These are phyloP conservation scores for Phrynocephalus guinanensis DNA, from an alignment of 2,797 vertebrate genomes.

Conservation along the genomic window DNA sequence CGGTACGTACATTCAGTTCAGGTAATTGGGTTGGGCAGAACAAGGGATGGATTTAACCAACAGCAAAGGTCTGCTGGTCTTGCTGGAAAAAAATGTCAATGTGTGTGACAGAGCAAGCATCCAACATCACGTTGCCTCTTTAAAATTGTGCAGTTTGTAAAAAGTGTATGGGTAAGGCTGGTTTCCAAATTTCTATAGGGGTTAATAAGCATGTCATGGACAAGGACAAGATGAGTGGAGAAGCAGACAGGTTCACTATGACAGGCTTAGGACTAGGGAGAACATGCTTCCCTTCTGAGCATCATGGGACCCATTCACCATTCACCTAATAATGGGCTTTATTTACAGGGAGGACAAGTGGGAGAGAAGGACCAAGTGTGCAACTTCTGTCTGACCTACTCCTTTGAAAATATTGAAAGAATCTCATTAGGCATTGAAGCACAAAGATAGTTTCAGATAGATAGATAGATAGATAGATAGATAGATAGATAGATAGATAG, in stretches of 20 bases:
- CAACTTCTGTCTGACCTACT: not conserved
- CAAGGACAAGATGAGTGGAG: not conserved
- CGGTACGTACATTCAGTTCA: not conserved
- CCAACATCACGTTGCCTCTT: not conserved
- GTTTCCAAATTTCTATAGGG: not conserved
- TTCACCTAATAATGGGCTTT: not conserved
- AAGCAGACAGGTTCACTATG: not conserved
- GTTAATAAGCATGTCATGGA: too few relatives aligned
- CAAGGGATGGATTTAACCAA: not conserved
- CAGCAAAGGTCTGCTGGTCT: not conserved
- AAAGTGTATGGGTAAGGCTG: not conserved
- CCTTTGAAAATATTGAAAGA: not conserved
- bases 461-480: too few relatives aligned
- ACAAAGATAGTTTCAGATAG: too few relatives aligned
- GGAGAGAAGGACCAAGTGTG: not conserved
- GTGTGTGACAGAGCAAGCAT: not conserved
- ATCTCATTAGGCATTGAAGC: not conserved
- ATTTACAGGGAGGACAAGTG: not conserved
- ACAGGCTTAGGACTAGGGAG: not conserved
- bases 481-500: too few relatives aligned
- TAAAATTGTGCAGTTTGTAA: not conserved
- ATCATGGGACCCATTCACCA: not conserved
- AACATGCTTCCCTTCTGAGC: too few relatives aligned
- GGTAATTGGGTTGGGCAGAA: not conserved
- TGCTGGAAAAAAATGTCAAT: not conserved